Evolutionary conservation across 1,140 invertebrate genomes (phyloP).

Genomic region (Pentalonia nigronervosa): DNA sequence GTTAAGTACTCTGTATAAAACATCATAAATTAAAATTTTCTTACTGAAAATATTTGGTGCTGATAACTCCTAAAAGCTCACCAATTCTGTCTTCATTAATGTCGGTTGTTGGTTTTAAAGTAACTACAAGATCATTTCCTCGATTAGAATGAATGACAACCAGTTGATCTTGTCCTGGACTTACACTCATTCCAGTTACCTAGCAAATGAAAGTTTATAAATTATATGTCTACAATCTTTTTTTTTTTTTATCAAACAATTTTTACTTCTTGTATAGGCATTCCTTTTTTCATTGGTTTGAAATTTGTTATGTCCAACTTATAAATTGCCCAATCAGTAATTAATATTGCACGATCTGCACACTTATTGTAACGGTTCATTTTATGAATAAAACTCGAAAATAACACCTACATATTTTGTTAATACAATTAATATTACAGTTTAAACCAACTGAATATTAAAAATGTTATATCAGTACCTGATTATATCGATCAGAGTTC

Average conservation of each 20-base stretch:
- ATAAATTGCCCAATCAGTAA: constrained; percentile 88
- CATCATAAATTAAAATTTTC: constrained; percentile 63
- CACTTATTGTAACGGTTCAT: constrained; percentile 83
- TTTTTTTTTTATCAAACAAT: constrained; percentile 22
- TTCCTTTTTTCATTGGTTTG: constrained; percentile 84
- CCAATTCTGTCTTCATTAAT: constrained; percentile 77
- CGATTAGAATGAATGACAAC: constrained; percentile 86
- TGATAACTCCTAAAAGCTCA: constrained; percentile 86
- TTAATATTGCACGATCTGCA: constrained; percentile 84
- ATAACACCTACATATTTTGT: constrained; percentile 65
- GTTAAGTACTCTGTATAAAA: background rate
- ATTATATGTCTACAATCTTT: background rate
- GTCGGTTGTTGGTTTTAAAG: constrained; percentile 68
- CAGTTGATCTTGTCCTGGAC: constrained; percentile 86
- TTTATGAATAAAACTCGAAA: constrained; percentile 70
- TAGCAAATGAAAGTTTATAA: constrained; percentile 62
- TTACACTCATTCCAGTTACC: constrained; percentile 82
- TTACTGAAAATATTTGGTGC: constrained; percentile 77
- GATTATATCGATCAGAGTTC: constrained; percentile 75
- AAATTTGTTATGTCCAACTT: constrained; percentile 90
- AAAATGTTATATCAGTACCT: constrained; percentile 64
- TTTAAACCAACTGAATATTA: constrained; percentile 59
- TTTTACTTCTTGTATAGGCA: constrained; percentile 78
- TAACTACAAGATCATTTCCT: constrained; percentile 90
- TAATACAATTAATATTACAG: background rate